Evolutionary conservation across 2,113 vertebrate species (phyloP).

Genomic region (Eubucco bourcierii): DNA sequence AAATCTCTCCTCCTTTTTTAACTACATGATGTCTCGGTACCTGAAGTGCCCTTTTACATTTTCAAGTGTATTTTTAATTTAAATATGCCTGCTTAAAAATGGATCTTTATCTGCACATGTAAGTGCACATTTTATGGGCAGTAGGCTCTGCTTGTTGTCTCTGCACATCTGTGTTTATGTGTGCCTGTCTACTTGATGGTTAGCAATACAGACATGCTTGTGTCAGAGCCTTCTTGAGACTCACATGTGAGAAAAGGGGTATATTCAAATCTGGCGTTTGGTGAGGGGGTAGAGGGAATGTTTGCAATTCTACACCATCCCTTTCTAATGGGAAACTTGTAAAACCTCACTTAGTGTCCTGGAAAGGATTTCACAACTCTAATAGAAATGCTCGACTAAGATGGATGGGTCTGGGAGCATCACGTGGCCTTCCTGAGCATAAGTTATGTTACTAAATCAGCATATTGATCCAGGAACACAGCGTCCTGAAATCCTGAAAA

Average conservation of each 20-base stretch:
- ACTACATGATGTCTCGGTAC: background rate
- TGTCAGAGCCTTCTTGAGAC: background rate
- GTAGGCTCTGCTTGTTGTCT: background rate
- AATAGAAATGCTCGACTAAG: slow-evolving; percentile 37
- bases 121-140: background rate
- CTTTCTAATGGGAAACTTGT: background rate
- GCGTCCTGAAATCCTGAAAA: slow-evolving; percentile 67
- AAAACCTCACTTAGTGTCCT: background rate
- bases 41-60: background rate
- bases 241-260: background rate
- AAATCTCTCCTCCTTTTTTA: background rate
- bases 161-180: background rate
- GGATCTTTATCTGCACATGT: background rate
- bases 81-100: background rate
- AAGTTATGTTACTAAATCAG: slow-evolving; percentile 69
- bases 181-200: background rate
- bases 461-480: slow-evolving; percentile 69
- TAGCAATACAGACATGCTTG: background rate
- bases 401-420: slow-evolving; percentile 56
- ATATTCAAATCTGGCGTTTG: background rate
- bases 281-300: accelerated
- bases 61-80: background rate
- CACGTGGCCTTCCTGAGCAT: slow-evolving; percentile 59
- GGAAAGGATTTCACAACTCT: slow-evolving; percentile 34
- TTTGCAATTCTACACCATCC: background rate